These are phyloP conservation scores for Azemiops feae DNA, from an alignment of 2,113 vertebrate species.

Conservation along the genomic window DNA sequence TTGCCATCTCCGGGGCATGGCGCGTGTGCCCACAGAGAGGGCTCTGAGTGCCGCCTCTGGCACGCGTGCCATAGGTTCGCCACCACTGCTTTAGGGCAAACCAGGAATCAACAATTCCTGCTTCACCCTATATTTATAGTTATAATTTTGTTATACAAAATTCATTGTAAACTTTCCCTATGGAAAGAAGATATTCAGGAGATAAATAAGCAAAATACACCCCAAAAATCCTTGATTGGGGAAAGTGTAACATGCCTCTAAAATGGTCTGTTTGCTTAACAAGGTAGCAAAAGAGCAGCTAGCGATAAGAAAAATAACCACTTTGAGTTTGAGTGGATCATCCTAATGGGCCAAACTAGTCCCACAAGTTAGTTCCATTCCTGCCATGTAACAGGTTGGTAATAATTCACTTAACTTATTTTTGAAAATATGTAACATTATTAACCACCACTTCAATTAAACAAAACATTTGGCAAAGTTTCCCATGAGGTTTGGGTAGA, in stretches of 20 bases:
- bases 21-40: no score
- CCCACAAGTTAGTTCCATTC: not conserved
- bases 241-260: not conserved
- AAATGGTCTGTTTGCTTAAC: not conserved
- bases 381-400: not conserved
- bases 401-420: not conserved
- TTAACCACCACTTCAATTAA: not conserved
- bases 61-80: no score
- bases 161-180: not conserved
- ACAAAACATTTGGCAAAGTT: not conserved
- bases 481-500: not conserved
- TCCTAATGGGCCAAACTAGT: not conserved
- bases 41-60: no score
- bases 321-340: not conserved
- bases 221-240: not conserved
- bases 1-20: no score
- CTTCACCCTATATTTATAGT: not conserved
- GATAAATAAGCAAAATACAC: not conserved
- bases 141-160: not conserved
- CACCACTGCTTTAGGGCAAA: not conserved
- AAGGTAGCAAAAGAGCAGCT: no score
- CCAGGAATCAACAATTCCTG: not conserved
- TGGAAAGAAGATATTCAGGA: not conserved
- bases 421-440: not conserved
- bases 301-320: no score